phyloP scores from a whole-genome alignment of 2,797 vertebrate species.

The Lacerta bilineata region DNA sequence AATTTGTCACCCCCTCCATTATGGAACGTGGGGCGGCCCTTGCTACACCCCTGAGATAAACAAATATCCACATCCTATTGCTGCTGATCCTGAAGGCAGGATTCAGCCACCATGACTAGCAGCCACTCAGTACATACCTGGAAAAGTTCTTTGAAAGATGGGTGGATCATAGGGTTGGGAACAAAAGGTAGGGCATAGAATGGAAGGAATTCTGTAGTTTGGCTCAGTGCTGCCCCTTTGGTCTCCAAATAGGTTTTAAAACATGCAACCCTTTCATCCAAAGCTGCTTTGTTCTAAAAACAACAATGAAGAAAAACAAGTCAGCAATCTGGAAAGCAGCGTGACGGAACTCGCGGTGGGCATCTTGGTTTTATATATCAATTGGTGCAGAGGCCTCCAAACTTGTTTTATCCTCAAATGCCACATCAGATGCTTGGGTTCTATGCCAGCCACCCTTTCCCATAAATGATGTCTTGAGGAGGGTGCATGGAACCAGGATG shows the following conservation, averaged over 20 bases:
- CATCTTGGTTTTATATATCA: not conserved
- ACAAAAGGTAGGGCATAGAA: conserved; percentile 97
- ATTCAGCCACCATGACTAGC: not conserved
- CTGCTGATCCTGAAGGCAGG: not conserved
- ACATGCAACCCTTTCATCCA: conserved; percentile 86
- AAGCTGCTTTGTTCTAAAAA: conserved; percentile 85
- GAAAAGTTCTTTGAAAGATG: conserved; percentile 94
- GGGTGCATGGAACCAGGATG: not conserved
- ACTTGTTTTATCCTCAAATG: not conserved
- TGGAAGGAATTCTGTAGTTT: conserved; percentile 93
- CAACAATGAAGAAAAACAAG: conserved; percentile 38
- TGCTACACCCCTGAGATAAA: no score
- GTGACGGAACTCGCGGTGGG: no score
- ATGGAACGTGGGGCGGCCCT: no score
- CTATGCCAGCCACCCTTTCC: not conserved
- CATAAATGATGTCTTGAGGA: no score
- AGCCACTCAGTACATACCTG: conserved; percentile 78
- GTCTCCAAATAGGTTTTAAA: conserved; percentile 95
- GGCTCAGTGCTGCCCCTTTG: conserved; percentile 90
- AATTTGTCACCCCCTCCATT: no score
- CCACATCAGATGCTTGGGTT: not conserved
- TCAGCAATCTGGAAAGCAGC: conserved; percentile 21
- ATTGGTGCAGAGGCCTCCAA: not conserved
- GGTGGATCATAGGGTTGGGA: conserved; percentile 89
- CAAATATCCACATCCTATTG: no score